Percentiles rank a stretch among this genome's conserved stretches.
Conservation (phyloP, 1,140 invertebrate species). For the Drosophila trapezifrons region DNA sequence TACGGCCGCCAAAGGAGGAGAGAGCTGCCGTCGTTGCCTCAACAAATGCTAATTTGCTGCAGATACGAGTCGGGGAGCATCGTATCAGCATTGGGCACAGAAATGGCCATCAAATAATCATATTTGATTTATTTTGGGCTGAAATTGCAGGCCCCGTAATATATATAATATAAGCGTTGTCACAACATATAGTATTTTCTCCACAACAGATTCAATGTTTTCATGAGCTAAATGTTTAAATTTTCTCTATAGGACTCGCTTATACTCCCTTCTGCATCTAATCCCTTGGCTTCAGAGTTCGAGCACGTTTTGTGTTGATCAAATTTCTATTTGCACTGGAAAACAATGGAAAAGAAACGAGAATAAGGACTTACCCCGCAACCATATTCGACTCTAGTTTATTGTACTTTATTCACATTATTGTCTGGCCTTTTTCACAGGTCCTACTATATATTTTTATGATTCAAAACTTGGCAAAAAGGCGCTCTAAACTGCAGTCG, state of each 20-base stretch:
- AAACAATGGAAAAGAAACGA: not conserved
- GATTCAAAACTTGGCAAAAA: constrained; percentile 14
- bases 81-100: constrained; percentile 15
- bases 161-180: too few relatives aligned
- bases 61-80: constrained; percentile 6
- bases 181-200: not conserved
- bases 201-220: not conserved
- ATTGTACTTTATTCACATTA: constrained; percentile 5
- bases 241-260: not conserved
- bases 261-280: not conserved
- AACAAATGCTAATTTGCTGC: constrained; percentile 63
- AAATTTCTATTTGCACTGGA: not conserved
- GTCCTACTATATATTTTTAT: not conserved
- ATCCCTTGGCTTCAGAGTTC: not conserved
- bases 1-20: constrained; percentile 49
- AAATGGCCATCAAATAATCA: constrained; percentile 34
- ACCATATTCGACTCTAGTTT: not conserved
- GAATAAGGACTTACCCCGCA: not conserved
- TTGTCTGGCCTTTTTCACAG: constrained; percentile 4
- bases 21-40: constrained; percentile 4
- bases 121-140: constrained; percentile 24
- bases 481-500: constrained; percentile 41
- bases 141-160: not conserved
- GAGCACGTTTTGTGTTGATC: constrained; percentile 25
- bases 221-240: not conserved